phyloP scores from a whole-genome alignment of 2,888 invertebrate genomes.

The Torymus tubicola region DNA sequence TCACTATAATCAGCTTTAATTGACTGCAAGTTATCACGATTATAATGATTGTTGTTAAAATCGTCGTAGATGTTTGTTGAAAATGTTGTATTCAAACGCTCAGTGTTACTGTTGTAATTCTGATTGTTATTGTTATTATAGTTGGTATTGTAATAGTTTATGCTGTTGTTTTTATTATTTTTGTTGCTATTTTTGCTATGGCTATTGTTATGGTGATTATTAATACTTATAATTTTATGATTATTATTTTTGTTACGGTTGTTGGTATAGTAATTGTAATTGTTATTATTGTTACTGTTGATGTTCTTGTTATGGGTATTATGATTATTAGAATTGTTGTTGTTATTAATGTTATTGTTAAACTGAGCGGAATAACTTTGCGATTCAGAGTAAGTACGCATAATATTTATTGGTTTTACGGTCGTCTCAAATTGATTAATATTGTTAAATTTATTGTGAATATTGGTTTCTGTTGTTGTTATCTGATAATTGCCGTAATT shows the following conservation, averaged over 20 bases:
- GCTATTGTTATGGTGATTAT: neutral
- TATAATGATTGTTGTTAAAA: conserved; percentile 63
- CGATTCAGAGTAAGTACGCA: conserved; percentile 23
- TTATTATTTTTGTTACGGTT: conserved; percentile 19
- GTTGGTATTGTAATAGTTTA: conserved; percentile 19
- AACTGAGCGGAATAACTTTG: conserved; percentile 27
- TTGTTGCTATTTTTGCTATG: conserved; percentile 3
- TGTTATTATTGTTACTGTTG: conserved; percentile 14
- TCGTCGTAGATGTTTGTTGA: conserved; percentile 59
- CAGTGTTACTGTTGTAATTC: conserved; percentile 30
- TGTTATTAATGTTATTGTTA: conserved; percentile 30
- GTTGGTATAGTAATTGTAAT: neutral
- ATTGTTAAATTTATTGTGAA: conserved; percentile 20
- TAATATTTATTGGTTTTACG: conserved; percentile 19
- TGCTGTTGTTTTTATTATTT: conserved; percentile 1
- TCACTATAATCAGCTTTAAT: conserved; percentile 3
- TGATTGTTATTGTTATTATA: neutral
- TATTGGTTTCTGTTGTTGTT: conserved; percentile 62
- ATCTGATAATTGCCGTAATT: conserved; percentile 56
- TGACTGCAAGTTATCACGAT: conserved; percentile 53
- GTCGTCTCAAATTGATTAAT: conserved; percentile 50
- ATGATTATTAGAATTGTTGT: conserved; percentile 22
- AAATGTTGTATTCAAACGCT: conserved; percentile 58
- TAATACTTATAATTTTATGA: too few species aligned
- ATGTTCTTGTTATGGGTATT: conserved; percentile 37